Percentiles rank a stretch among this genome's conserved stretches.
phyloP scores from a whole-genome alignment of 2,797 vertebrate species.

The Oreochromis mossambicus region DNA sequence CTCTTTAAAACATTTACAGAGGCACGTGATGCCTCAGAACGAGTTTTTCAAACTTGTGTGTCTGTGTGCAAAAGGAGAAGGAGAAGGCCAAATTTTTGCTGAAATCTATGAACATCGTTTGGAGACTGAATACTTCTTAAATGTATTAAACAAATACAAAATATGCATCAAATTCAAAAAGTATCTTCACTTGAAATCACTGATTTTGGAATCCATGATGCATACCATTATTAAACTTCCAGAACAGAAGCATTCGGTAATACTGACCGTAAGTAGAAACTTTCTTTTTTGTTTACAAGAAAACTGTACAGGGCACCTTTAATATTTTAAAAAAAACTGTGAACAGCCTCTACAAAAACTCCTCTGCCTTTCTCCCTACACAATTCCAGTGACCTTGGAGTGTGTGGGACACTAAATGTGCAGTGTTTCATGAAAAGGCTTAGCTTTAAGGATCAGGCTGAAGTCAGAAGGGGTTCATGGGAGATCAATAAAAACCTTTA shows the following conservation, averaged over 20 bases:
- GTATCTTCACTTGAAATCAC: background rate
- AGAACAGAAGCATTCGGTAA: background rate
- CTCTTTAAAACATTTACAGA: background rate
- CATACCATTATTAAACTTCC: background rate
- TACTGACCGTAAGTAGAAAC: background rate
- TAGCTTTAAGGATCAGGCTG: conserved; percentile 45
- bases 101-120: background rate
- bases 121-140: accelerated
- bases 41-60: background rate
- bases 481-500: conserved; percentile 61
- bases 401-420: conserved; percentile 41
- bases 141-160: background rate
- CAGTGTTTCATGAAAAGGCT: conserved; percentile 55
- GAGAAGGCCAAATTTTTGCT: background rate
- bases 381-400: conserved; percentile 40
- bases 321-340: background rate
- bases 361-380: background rate
- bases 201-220: background rate
- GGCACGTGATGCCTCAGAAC: background rate
- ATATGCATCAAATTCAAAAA: background rate
- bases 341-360: background rate
- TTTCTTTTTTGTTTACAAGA: background rate
- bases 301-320: background rate
- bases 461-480: conserved; percentile 39
- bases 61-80: background rate